These are phyloP conservation scores for Echinarachnius parma DNA, from an alignment of 53 echinoderm and acorn worm genomes.

Conservation along the genomic window DNA sequence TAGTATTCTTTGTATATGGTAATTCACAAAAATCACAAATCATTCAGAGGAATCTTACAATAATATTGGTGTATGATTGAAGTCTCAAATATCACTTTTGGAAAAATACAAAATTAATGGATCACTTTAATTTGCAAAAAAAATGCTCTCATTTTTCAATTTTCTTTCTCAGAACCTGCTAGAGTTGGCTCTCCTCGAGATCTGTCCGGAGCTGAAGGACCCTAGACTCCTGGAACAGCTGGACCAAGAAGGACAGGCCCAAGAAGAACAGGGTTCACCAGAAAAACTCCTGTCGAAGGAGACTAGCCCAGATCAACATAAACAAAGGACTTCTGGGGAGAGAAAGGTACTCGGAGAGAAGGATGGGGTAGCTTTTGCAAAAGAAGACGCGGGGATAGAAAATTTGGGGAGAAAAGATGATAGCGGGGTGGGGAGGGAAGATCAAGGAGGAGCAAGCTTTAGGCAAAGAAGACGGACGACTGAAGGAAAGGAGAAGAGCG, in stretches of 20 bases:
- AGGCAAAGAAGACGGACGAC: constrained; percentile 23
- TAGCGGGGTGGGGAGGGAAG: not conserved
- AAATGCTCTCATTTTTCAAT: too few species aligned
- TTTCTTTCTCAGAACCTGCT: constrained; percentile 61
- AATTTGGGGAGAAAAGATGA: not conserved
- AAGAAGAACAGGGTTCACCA: too few species aligned
- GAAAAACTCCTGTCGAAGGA: not conserved
- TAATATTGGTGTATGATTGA: too few species aligned
- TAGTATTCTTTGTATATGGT: too few species aligned
- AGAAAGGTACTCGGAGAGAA: not conserved
- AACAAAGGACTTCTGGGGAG: not conserved
- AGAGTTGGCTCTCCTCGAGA: constrained; percentile 76
- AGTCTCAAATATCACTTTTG: too few species aligned
- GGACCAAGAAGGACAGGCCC: constrained; percentile 56
- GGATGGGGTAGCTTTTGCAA: not conserved
- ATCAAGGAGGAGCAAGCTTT: not conserved
- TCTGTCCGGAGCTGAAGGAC: constrained; percentile 94
- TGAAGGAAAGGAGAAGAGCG: constrained; percentile 41
- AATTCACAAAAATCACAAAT: too few species aligned
- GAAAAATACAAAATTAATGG: too few species aligned
- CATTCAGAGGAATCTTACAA: too few species aligned
- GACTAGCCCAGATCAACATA: constrained; percentile 1
- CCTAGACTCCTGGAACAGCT: constrained; percentile 81
- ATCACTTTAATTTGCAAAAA: too few species aligned
- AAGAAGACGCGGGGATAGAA: constrained; percentile 10